phyloP scores from a whole-genome alignment of 2,888 invertebrate genomes.

The Folsomia candida region DNA sequence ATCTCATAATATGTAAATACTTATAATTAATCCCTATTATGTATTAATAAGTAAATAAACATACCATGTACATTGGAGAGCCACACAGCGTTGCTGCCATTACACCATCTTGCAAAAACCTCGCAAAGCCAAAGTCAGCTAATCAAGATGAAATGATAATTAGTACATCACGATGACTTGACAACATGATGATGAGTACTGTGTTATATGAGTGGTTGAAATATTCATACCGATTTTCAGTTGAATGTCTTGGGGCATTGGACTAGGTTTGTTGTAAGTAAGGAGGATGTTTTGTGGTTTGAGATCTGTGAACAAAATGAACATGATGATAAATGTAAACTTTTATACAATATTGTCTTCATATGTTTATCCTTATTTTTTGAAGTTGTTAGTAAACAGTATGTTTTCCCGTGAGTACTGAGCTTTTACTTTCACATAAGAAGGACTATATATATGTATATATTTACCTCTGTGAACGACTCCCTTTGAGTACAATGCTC shows the following conservation, averaged over 20 bases:
- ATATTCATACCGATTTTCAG: slow-evolving; percentile 82
- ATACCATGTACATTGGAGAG: slow-evolving; percentile 99
- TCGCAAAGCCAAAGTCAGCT: slow-evolving; percentile 99
- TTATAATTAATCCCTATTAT: neutral
- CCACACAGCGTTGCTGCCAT: slow-evolving; percentile 99
- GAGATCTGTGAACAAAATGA: too few relatives aligned
- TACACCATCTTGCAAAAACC: slow-evolving; percentile 96
- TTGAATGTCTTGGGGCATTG: slow-evolving; percentile 79
- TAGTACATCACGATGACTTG: neutral
- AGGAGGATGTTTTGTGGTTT: slow-evolving; percentile 99
- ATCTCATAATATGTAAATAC: too few relatives aligned
- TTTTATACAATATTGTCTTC: too few relatives aligned
- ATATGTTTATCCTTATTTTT: too few relatives aligned
- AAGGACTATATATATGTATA: too few relatives aligned
- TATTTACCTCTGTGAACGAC: slow-evolving; percentile 97
- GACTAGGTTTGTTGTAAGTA: slow-evolving; percentile 70
- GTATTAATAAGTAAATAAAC: slow-evolving; percentile 29
- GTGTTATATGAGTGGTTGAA: neutral
- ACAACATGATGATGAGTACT: too few relatives aligned
- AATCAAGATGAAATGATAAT: slow-evolving; percentile 52
- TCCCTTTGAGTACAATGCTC: slow-evolving; percentile 92
- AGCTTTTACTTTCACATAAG: too few relatives aligned
- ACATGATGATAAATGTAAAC: too few relatives aligned
- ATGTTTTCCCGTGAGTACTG: too few relatives aligned
- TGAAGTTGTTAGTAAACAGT: too few relatives aligned